These are phyloP conservation scores for Ictidomys tridecemlineatus DNA, from an alignment of 2,113 vertebrate species.

Conservation along the genomic window DNA sequence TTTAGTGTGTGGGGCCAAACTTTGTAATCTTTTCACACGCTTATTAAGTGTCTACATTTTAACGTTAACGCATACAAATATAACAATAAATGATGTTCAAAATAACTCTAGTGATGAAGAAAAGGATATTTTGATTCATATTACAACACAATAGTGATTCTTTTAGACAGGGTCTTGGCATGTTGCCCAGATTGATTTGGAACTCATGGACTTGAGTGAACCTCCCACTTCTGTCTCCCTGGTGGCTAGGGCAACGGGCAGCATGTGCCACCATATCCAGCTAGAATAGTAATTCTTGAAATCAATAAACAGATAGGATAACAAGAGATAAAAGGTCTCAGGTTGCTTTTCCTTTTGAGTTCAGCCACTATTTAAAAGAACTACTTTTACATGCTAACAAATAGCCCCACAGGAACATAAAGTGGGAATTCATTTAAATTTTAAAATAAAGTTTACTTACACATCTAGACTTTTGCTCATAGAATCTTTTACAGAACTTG, in stretches of 20 bases:
- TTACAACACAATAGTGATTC: background rate
- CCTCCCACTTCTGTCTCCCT: too few species aligned
- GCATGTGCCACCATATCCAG: too few species aligned
- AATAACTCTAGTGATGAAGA: background rate
- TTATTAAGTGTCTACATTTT: background rate
- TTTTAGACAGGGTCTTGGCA: background rate
- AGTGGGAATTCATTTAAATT: background rate
- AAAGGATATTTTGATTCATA: background rate
- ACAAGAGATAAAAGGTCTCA: background rate
- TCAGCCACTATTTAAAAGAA: background rate
- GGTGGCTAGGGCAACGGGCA: too few species aligned
- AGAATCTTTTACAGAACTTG: constrained; percentile 14
- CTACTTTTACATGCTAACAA: background rate
- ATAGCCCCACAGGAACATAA: background rate
- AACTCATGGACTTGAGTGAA: too few species aligned
- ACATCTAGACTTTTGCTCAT: background rate
- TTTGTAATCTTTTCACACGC: constrained; percentile 16
- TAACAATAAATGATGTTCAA: background rate
- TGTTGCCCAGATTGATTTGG: background rate
- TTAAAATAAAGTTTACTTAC: constrained; percentile 35
- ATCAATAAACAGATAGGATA: background rate
- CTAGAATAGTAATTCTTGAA: background rate
- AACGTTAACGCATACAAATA: background rate
- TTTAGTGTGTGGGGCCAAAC: too few species aligned
- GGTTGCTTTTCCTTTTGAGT: background rate